Base-by-base conservation (phyloP, 2,797 vertebrate species). In the Spinus pinus region DNA sequence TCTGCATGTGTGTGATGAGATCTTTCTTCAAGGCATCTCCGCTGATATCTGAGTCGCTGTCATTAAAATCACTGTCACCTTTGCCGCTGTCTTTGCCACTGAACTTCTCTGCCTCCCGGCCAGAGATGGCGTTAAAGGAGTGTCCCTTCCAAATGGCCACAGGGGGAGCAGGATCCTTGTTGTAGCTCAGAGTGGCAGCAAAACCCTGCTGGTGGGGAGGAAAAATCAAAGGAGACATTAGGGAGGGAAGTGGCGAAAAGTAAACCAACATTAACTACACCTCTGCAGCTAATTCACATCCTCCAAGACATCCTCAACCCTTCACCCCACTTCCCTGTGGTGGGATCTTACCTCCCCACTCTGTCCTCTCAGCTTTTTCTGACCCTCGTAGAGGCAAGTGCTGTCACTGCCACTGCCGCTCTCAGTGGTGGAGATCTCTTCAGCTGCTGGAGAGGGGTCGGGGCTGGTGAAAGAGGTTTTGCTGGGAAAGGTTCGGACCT, bases 61-160 rank as follows among this genome's bases (percentile, higher is more conserved):
- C 99, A 1, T 99, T 99, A 97, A 99, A 99, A 97, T 99, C 99
- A 9, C 99, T 99, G 98, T 99, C 99, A 0, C 99, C 99, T 97
- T 99, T 99, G 24, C 99, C 99, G 3, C 99, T 99, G 97, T 99
- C 99, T 97, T 99, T 99, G 62, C 99, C 99, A 4, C 99, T 99
- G 97, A 99, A 99, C 87, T 98, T 98, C 95, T 99, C 99, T 2
- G 98, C 99, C 89, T 99, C 99, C 71, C 99, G 97, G 10, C 98
- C 98, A 0, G 99, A 98, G 88, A 99, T 99, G 12, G 99, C 99
- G 47, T 99, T 99, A 97, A 99, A 99, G 0, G 99, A 99, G 81
- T 99, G 99, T 12, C 99, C 99, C 88, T 99, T 99, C 99, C 99
- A 99, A 87, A 99, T 99, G 8, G 99, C 98, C 93, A 99, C 98